A percentile compares a stretch with the other conserved stretches of the same genome.
Evolutionary conservation across 1,140 invertebrate genomes (phyloP).

Genomic region (Bombus cullumanus): DNA sequence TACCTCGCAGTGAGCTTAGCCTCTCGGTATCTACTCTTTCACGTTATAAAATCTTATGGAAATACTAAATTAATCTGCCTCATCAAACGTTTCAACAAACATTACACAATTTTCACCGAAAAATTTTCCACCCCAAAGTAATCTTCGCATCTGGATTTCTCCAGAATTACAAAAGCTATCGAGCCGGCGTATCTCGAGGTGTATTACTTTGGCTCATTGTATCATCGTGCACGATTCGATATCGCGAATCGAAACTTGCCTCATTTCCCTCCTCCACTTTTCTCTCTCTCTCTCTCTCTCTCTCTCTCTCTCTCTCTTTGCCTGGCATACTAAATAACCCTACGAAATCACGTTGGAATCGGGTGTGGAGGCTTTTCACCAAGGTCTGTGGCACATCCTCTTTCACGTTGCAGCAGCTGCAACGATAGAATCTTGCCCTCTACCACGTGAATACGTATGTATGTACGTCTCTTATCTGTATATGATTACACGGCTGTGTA

Average conservation of each 20-base stretch:
- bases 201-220: conserved; percentile 10
- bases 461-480: conserved; percentile 48
- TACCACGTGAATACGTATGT: conserved; percentile 25
- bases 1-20: neutral
- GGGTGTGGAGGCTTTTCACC: conserved; percentile 39
- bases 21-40: too few species aligned
- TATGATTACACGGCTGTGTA: conserved; percentile 57
- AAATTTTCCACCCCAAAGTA: neutral
- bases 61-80: too few species aligned
- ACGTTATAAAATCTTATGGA: too few species aligned
- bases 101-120: neutral
- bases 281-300: too few species aligned
- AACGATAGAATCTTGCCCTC: conserved; percentile 58
- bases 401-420: conserved; percentile 53
- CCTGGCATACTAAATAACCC: conserved; percentile 35
- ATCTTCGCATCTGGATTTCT: neutral
- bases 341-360: conserved; percentile 33
- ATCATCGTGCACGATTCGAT: conserved; percentile 39
- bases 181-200: neutral
- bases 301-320: neutral
- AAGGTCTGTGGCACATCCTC: conserved; percentile 41
- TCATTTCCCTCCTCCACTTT: neutral
- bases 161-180: conserved; percentile 18
- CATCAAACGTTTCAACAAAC: too few species aligned
- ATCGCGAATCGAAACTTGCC: conserved; percentile 24